Evolutionary conservation across 2,113 vertebrate species (phyloP).

Genomic region (Pongo abelii): DNA sequence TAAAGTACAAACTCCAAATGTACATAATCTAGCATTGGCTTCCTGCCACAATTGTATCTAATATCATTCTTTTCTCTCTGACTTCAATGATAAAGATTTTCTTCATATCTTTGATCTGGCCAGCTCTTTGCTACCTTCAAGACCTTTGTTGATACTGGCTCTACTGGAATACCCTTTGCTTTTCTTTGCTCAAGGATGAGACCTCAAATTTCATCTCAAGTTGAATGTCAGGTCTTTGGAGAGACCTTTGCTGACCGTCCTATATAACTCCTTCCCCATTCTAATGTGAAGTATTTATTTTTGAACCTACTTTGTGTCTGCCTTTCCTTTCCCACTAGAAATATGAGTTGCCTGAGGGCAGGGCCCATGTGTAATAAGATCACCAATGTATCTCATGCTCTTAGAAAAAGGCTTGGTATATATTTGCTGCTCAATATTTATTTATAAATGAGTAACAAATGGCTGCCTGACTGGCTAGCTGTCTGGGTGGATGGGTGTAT

Average conservation of each 20-base stretch:
- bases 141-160: background rate
- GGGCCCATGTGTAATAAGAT: background rate
- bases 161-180: background rate
- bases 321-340: background rate
- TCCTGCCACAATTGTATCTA: background rate
- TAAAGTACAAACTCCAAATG: background rate
- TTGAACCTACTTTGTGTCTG: background rate
- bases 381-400: background rate
- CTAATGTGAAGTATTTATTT: background rate
- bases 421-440: background rate
- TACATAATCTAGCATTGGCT: background rate
- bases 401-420: background rate
- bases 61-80: background rate
- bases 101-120: background rate
- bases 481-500: background rate
- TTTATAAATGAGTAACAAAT: background rate
- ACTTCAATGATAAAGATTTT: background rate
- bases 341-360: background rate
- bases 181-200: background rate
- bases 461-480: background rate
- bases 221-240: background rate
- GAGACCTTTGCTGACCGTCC: background rate
- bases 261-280: background rate
- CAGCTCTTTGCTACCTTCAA: background rate
- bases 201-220: background rate